Percentiles rank a stretch among this genome's conserved stretches.
Conservation (phyloP, 23 tunicate species). For the Ascidia mentula region DNA sequence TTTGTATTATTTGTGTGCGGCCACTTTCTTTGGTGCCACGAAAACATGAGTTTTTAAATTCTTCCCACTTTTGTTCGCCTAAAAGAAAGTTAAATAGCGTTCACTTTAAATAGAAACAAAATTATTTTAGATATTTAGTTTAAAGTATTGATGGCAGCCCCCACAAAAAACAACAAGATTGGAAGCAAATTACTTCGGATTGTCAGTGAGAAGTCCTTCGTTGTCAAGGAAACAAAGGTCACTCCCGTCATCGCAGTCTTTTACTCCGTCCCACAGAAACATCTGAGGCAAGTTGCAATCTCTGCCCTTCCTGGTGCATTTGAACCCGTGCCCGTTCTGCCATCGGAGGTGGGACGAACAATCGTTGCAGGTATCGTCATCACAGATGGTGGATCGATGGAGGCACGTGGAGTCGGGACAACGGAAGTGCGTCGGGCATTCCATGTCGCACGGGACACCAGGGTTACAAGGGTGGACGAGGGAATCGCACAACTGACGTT, state of each 20-base stretch:
- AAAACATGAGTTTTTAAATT: too few species aligned
- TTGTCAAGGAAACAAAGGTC: neutral
- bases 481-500: neutral
- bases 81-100: too few species aligned
- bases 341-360: neutral
- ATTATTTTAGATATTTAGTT: too few species aligned
- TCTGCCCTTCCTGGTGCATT: neutral
- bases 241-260: slow-evolving; percentile 1
- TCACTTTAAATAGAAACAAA: too few species aligned
- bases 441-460: neutral
- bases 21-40: too few species aligned
- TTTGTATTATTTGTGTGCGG: too few species aligned
- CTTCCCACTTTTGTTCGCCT: too few species aligned
- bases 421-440: neutral
- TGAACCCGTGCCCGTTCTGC: slow-evolving; percentile 4
- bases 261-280: neutral
- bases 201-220: neutral
- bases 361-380: neutral
- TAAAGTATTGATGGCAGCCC: too few species aligned
- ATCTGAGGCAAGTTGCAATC: neutral
- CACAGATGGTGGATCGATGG: neutral
- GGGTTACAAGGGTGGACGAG: neutral
- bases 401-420: neutral
- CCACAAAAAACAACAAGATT: too few species aligned
- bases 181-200: neutral